Evolutionary conservation across 1,140 invertebrate species (phyloP), one percentile per base, ranked within the genome.

Genomic region (Sipha flava): DNA sequence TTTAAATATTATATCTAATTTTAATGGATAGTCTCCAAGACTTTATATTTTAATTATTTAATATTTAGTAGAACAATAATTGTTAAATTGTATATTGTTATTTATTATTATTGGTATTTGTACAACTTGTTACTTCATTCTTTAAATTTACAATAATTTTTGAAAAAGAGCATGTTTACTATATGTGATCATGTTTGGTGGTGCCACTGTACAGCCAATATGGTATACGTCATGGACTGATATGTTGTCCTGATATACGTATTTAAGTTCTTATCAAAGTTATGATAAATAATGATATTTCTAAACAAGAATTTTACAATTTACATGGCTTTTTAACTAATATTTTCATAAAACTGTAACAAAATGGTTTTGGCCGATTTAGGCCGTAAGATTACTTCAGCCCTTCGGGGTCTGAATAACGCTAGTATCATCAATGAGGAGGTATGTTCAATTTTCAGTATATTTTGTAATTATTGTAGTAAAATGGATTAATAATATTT

Each of bases 341-440:
- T 57, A 37, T n/a, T 57, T 57, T 29, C 23, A 6, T 14, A 16
- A 57, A 57, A 0, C 21, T 12, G 31, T n/a, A 5, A 45, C 70
- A 84, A 81, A 85, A 99, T 99, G 98, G 98, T 99, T 86, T 95
- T 99, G 90, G 98, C 98, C 83, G 98, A 99, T 90, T 92, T 99
- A 86, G 98, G 98, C 84, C 91, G 98, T 85, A 98, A 99, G 90
- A 99, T 99, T 86, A 99, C 98, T 83, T 95, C 95, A 84, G 98
- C 98, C 64, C 88, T 99, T 85, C 93, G 97, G 83, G 98, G 96
- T 43, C 88, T 99, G 79, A 98, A 96, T 87, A 98, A 98, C 90
- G 97, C 97, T 62, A 99, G 97, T 40, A 93, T 99, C 81, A 99
- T 99, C 82, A 98, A 99, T 90, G 96, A 99, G 89, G 97, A 98